Evolutionary conservation across 2,113 vertebrate genomes (phyloP).

Genomic region (Sialia sialis): DNA sequence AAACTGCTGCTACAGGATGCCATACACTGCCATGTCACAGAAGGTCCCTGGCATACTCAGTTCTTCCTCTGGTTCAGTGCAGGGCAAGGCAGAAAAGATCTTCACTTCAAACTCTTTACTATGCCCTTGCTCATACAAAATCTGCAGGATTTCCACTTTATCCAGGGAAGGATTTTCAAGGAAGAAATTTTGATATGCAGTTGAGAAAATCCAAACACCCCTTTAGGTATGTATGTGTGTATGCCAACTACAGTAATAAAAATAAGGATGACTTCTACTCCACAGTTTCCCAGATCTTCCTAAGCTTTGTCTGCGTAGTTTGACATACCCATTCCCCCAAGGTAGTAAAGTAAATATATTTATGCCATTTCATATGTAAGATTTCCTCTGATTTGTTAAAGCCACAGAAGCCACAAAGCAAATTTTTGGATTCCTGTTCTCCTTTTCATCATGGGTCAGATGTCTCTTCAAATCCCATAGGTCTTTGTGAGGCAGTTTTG

Average conservation of each 20-base stretch:
- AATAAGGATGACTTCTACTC: not conserved
- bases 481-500: not conserved
- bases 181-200: not conserved
- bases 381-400: not conserved
- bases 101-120: not conserved
- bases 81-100: not conserved
- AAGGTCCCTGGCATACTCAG: not conserved
- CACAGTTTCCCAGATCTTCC: not conserved
- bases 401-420: not conserved
- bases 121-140: not conserved
- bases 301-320: not conserved
- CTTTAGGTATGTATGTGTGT: not conserved
- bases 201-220: not conserved
- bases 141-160: not conserved
- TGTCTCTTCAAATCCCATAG: not conserved
- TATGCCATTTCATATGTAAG: not conserved
- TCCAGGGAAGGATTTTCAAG: not conserved
- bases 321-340: not conserved
- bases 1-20: not conserved
- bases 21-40: not conserved
- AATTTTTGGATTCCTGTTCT: slow-evolving; percentile 3
- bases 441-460: not conserved
- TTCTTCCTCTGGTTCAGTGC: not conserved
- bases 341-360: not conserved
- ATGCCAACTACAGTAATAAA: not conserved